These are phyloP conservation scores for Andrena cerasifolii DNA, from an alignment of 1,140 invertebrate species.

Conservation along the genomic window DNA sequence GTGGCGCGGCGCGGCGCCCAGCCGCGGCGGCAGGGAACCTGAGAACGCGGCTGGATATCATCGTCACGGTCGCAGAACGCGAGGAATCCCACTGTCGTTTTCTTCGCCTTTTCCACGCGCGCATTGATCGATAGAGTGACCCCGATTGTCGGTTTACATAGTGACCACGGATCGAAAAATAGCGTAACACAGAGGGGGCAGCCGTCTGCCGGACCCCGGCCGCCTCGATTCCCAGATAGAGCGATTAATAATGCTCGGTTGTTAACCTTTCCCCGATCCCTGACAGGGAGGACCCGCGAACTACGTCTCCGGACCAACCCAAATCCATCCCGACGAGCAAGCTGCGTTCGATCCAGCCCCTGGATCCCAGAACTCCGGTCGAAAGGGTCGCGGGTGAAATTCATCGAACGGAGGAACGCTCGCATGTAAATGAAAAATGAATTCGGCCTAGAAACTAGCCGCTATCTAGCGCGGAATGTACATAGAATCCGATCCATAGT, in stretches of 20 bases:
- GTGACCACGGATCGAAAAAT: conserved; percentile 36
- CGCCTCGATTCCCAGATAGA: not conserved
- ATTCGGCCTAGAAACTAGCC: conserved; percentile 41
- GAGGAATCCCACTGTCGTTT: conserved; percentile 65
- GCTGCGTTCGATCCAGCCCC: not conserved
- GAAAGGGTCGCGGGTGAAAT: not conserved
- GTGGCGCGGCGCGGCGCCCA: no score
- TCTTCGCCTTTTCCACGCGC: conserved; percentile 48
- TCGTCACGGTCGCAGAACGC: conserved; percentile 59
- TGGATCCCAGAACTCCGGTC: no score
- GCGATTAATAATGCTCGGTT: not conserved
- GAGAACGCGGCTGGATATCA: conserved; percentile 57
- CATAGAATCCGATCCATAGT: conserved; percentile 41
- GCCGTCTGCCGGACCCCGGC: no score
- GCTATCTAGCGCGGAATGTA: not conserved
- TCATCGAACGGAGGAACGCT: not conserved
- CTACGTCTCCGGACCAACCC: not conserved
- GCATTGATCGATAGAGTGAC: conserved; percentile 44
- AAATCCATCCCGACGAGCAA: not conserved
- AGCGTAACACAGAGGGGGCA: not conserved
- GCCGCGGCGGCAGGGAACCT: conserved; percentile 42
- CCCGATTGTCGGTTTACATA: conserved; percentile 32
- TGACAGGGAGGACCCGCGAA: not conserved
- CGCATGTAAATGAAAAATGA: conserved; percentile 40
- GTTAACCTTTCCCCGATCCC: not conserved